Base-by-base conservation (phyloP, 2,113 vertebrate species). In the Brachirus orientalis region DNA sequence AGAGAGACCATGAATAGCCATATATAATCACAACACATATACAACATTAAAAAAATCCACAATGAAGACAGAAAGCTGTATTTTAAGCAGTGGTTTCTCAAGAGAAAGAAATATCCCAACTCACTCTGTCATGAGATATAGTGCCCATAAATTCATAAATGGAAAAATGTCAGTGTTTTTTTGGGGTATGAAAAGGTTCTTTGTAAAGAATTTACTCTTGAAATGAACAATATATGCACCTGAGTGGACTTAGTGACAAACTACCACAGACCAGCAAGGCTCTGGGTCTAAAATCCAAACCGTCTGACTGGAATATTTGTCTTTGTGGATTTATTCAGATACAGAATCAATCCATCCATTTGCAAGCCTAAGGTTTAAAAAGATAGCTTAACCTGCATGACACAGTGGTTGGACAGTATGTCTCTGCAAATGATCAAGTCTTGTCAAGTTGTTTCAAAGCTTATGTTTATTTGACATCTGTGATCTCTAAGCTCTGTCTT, bases 171-270 rank as follows among this genome's bases (percentile, higher is more conserved):
- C 40, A 43, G 11, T 13, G 11, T 12, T 4, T 14, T 13, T 11
- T 43, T 14, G 16, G 44, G 14, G 44, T 6, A 52, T 16, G 6
- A 50, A 22, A 50, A 50, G 22, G 9, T n/a, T 16, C 14, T 12
- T 11, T 16, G 28, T n/a, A 12, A 52, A 57, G n/a, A 17, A 19
- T 16, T 55, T 47, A 11, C 14, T 35, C 16, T 43, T 36, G n/a
- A 17, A 41, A 17, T 50, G 18, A 48, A 63, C 8, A 16, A 5
- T 10, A 13, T 16, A 13, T 37, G 22, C 18, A 62, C 59, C 37
- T 35, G n/a, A 63, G 8, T 52, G 47, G 45, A 69, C 17, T 56
- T 48, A n/a, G 35, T 48, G 11, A 18, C 40, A 47, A 1, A 11
- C 9, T 13, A 61, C 28, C 50, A 22, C 44, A 48, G 44, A 63